These are phyloP conservation scores for Sminthurinus aureus DNA, from an alignment of 2,888 invertebrate genomes.

Conservation along the genomic window DNA sequence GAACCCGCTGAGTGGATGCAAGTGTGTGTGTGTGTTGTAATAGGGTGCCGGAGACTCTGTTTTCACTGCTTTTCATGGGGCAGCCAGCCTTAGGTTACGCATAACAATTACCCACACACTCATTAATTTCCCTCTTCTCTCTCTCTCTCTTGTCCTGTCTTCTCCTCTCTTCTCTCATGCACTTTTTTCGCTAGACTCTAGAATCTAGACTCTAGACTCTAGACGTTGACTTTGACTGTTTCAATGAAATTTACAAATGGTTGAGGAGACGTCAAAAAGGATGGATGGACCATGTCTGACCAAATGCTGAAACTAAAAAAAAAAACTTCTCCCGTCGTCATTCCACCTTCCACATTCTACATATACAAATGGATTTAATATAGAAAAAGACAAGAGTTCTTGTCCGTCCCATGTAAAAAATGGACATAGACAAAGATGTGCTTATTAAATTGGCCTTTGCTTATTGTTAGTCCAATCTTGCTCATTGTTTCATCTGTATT, in stretches of 20 bases:
- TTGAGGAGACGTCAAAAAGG: conserved; percentile 43
- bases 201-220: background rate
- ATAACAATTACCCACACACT: conserved; percentile 54
- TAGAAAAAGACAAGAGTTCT: too few species aligned
- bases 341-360: background rate
- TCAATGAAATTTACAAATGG: conserved; percentile 54
- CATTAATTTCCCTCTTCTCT: conserved; percentile 49
- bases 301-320: conserved; percentile 34
- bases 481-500: too few species aligned
- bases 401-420: too few species aligned
- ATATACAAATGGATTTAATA: too few species aligned
- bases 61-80: conserved; percentile 37
- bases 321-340: background rate
- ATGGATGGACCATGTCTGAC: conserved; percentile 53
- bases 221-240: background rate
- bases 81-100: conserved; percentile 51
- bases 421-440: too few species aligned
- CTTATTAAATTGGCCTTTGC: too few species aligned
- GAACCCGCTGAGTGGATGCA: conserved; percentile 20
- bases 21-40: conserved; percentile 39
- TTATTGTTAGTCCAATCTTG: too few species aligned
- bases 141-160: background rate
- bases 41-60: conserved; percentile 46
- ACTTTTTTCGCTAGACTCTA: conserved; percentile 29
- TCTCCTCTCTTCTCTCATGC: background rate